Percentiles rank a stretch among this genome's conserved stretches.
phyloP scores from a whole-genome alignment of 2,797 vertebrate genomes.

The Tapera naevia region DNA sequence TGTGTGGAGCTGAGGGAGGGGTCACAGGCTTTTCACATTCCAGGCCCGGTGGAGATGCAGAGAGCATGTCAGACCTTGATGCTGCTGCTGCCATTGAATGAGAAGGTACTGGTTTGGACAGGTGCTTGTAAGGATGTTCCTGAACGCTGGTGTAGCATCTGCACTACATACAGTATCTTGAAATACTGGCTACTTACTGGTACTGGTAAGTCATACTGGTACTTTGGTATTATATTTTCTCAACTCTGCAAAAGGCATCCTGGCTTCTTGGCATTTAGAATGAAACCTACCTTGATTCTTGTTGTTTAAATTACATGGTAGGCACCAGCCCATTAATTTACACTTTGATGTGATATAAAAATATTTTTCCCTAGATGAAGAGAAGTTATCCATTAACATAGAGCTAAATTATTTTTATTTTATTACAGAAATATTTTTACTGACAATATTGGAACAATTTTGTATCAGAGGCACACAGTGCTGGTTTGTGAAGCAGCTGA shows the following conservation, averaged over 20 bases:
- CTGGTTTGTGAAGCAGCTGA: constrained; percentile 30
- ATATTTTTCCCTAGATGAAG: background rate
- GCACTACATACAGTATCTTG: background rate
- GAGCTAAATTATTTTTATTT: constrained; percentile 8
- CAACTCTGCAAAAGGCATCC: background rate
- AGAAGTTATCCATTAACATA: background rate
- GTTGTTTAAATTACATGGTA: constrained; percentile 17
- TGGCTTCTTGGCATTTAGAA: background rate
- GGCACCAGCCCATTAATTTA: constrained; percentile 42
- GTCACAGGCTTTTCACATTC: background rate
- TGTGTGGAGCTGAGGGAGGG: background rate
- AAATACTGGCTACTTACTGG: background rate
- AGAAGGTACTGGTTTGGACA: background rate
- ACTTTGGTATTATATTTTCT: background rate
- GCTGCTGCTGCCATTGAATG: background rate
- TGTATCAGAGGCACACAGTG: background rate
- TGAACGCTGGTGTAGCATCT: background rate
- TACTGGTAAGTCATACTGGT: background rate
- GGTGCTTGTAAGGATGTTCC: background rate
- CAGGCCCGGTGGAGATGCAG: background rate
- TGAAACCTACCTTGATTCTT: background rate
- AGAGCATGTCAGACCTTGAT: background rate
- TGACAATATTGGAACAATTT: background rate
- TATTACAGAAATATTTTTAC: background rate
- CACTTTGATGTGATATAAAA: constrained; percentile 37